These are phyloP conservation scores for Periophthalmus magnuspinnatus DNA, from an alignment of 2,797 vertebrate genomes.

Conservation along the genomic window DNA sequence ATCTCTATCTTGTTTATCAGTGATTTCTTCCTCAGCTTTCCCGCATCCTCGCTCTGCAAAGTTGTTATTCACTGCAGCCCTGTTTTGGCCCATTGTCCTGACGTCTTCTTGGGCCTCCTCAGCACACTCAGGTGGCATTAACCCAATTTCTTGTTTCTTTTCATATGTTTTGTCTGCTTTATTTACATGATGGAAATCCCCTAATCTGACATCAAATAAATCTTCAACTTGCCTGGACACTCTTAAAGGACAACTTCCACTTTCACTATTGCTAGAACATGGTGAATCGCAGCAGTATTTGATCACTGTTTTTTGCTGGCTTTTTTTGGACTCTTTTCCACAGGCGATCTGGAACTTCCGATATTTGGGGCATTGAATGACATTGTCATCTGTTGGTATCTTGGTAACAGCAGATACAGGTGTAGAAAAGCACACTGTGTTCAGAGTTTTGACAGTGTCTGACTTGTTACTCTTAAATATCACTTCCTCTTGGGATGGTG, in stretches of 20 bases:
- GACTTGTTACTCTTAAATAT: conserved; percentile 48
- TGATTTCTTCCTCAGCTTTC: conserved; percentile 19
- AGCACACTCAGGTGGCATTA: conserved; percentile 31
- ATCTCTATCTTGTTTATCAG: background rate
- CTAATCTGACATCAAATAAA: background rate
- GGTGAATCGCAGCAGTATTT: conserved; percentile 27
- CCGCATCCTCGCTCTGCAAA: background rate
- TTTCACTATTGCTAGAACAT: conserved; percentile 34
- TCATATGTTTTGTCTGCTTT: conserved; percentile 9
- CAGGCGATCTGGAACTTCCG: conserved; percentile 93
- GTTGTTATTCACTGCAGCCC: conserved; percentile 17
- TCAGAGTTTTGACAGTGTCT: conserved; percentile 41
- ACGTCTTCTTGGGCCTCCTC: conserved; percentile 14
- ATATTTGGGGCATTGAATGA: conserved; percentile 87
- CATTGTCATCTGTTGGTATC: conserved; percentile 46
- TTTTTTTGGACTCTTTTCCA: conserved; percentile 66
- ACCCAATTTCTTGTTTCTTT: conserved; percentile 14
- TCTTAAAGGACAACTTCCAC: conserved; percentile 13
- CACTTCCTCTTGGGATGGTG: conserved; percentile 64
- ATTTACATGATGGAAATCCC: background rate
- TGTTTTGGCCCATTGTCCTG: conserved; percentile 26
- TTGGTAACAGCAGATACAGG: conserved; percentile 39
- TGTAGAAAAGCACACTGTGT: conserved; percentile 7
- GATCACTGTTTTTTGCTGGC: conserved; percentile 12
- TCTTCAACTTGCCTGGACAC: conserved; percentile 1